A percentile compares a stretch with the other conserved stretches of the same genome.
phyloP scores from a whole-genome alignment of 2,113 vertebrate genomes.

The Sylvietta virens region DNA sequence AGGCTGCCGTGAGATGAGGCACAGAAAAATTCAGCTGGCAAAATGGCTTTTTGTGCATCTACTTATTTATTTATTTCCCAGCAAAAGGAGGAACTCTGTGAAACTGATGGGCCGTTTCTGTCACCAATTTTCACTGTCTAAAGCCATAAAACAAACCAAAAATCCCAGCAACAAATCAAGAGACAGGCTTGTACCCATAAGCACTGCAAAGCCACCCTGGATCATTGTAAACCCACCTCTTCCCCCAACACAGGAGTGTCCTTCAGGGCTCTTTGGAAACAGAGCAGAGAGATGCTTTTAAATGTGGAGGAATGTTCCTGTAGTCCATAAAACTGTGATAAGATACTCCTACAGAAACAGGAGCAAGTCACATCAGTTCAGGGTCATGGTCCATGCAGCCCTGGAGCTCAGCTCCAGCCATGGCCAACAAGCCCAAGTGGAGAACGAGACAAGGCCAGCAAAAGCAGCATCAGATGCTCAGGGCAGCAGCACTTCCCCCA shows the following conservation, averaged over 20 bases:
- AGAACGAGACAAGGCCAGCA: not conserved
- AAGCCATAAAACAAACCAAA: not conserved
- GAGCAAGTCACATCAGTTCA: not conserved
- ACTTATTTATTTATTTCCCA: slow-evolving; percentile 21
- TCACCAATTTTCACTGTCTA: not conserved
- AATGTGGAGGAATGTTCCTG: not conserved
- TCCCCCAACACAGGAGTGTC: not conserved
- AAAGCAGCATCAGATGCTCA: not conserved
- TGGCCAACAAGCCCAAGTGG: not conserved
- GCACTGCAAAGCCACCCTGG: not conserved
- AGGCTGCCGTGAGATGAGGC: slow-evolving; percentile 30
- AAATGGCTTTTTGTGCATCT: slow-evolving; percentile 8
- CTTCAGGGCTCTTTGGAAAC: not conserved
- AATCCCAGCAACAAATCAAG: not conserved
- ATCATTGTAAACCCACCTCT: not conserved
- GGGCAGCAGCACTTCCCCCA: not conserved
- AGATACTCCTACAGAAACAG: not conserved
- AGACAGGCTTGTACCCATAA: not conserved
- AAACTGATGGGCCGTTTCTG: not conserved
- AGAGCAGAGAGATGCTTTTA: not conserved
- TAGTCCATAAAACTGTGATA: not conserved
- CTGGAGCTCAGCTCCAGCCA: not conserved
- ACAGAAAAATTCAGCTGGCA: slow-evolving; percentile 46
- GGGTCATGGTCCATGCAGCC: not conserved
- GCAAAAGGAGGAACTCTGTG: not conserved